Conservation (phyloP, 2,797 vertebrate genomes). For the Helarctos malayanus region DNA sequence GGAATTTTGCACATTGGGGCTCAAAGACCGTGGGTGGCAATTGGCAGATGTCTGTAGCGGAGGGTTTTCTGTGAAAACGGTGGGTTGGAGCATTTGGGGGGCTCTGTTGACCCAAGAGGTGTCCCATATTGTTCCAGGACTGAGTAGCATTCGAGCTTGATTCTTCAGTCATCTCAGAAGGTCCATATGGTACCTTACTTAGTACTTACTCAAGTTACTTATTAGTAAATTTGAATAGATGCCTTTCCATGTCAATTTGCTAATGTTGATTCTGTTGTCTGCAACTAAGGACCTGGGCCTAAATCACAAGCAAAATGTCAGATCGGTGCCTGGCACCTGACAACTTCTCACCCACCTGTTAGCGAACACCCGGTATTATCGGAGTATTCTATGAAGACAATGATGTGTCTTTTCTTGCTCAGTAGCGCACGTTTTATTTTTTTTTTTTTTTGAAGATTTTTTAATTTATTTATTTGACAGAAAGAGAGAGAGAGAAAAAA, state of each 20-base stretch:
- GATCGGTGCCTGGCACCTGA: accelerated
- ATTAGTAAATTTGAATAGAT: neutral
- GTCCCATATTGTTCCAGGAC: neutral
- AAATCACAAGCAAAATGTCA: accelerated
- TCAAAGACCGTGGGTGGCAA: accelerated
- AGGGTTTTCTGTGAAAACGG: neutral
- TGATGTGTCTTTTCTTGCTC: neutral
- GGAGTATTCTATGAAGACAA: neutral
- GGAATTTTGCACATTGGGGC: neutral
- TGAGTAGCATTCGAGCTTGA: neutral
- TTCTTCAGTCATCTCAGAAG: neutral
- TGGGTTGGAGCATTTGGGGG: neutral
- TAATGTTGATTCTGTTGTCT: neutral
- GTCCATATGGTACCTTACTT: neutral
- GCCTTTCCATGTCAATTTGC: neutral
- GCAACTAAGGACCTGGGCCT: neutral
- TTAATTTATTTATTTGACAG: too few relatives aligned
- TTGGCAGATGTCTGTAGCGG: neutral
- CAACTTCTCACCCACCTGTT: accelerated
- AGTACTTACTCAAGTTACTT: too few relatives aligned
- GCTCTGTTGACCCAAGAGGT: neutral
- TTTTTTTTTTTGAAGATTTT: too few relatives aligned
- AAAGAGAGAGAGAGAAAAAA: too few relatives aligned
- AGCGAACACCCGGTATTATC: neutral
- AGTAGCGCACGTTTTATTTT: neutral